Percentiles rank a stretch among this genome's conserved stretches.
phyloP scores from a whole-genome alignment of 1,140 invertebrate species.

The Drosophila sechellia region DNA sequence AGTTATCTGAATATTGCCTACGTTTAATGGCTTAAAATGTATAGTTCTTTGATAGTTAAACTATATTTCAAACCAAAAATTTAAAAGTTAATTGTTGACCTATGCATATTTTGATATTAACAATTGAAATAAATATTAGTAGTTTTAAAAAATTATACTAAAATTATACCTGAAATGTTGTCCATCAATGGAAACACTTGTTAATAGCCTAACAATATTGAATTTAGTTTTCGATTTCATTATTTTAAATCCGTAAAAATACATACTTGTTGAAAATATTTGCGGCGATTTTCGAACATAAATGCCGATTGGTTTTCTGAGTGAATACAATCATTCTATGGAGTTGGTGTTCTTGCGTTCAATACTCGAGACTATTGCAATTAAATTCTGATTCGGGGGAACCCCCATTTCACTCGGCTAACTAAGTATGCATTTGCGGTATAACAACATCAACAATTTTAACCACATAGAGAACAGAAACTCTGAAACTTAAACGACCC shows the following conservation, averaged over 20 bases:
- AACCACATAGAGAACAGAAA: slow-evolving; percentile 33
- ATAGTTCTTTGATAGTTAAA: background rate
- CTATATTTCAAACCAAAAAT: background rate
- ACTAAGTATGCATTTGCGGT: slow-evolving; percentile 40
- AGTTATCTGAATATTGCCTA: background rate
- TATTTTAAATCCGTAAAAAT: background rate
- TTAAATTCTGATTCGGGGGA: slow-evolving; percentile 1
- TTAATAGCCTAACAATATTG: background rate
- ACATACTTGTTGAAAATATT: background rate
- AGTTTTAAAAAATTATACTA: background rate
- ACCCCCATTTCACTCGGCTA: slow-evolving; percentile 15
- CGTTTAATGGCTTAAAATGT: background rate
- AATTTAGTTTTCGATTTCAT: background rate
- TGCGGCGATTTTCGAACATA: background rate
- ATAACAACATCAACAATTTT: slow-evolving; percentile 40
- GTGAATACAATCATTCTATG: background rate
- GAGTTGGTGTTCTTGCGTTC: slow-evolving; percentile 12
- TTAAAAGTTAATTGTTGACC: background rate
- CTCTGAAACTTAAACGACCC: slow-evolving; percentile 32
- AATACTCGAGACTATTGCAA: slow-evolving; percentile 11
- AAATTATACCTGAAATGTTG: background rate
- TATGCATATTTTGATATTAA: background rate
- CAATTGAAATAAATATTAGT: background rate
- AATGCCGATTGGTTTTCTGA: slow-evolving; percentile 1
- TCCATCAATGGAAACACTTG: background rate